A percentile compares a stretch with the other conserved stretches of the same genome.
These are phyloP conservation scores for Neoniphon sammara DNA, from an alignment of 2,797 vertebrate species.

Conservation along the genomic window DNA sequence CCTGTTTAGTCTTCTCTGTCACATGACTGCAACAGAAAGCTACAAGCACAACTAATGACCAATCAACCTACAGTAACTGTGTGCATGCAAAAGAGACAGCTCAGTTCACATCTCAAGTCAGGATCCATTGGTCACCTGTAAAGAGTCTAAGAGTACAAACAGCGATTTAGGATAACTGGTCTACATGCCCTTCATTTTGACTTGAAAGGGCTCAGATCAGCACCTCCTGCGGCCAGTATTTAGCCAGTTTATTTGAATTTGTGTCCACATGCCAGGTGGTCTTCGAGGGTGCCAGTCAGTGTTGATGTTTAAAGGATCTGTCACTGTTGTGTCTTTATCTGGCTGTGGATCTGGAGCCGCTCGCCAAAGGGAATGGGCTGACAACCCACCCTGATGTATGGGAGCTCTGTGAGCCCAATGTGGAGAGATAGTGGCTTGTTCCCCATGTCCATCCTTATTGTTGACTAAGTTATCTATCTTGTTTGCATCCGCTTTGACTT, in stretches of 20 bases:
- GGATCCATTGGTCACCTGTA: constrained; percentile 26
- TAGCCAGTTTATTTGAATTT: background rate
- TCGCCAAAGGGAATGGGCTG: constrained; percentile 51
- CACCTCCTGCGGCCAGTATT: constrained; percentile 15
- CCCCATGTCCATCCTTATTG: constrained; percentile 60
- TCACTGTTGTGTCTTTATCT: constrained; percentile 66
- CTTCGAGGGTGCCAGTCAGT: constrained; percentile 56
- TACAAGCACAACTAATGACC: constrained; percentile 47
- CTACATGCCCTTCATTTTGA: background rate
- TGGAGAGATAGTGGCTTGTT: constrained; percentile 67
- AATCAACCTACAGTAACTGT: constrained; percentile 42
- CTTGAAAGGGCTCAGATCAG: constrained; percentile 20
- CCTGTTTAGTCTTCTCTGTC: no score
- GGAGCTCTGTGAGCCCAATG: constrained; percentile 59
- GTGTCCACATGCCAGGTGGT: constrained; percentile 38
- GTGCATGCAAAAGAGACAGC: constrained; percentile 29
- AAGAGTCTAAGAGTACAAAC: constrained; percentile 25
- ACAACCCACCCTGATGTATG: constrained; percentile 47
- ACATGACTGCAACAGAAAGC: background rate
- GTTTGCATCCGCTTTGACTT: constrained; percentile 53
- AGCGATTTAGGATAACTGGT: background rate
- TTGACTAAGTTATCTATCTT: constrained; percentile 64
- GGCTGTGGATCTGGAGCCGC: constrained; percentile 62
- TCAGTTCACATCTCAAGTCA: constrained; percentile 39
- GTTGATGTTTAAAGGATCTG: constrained; percentile 51